Evolutionary conservation across 2,113 vertebrate species (phyloP).

Genomic region (Chloropsis cyanopogon): DNA sequence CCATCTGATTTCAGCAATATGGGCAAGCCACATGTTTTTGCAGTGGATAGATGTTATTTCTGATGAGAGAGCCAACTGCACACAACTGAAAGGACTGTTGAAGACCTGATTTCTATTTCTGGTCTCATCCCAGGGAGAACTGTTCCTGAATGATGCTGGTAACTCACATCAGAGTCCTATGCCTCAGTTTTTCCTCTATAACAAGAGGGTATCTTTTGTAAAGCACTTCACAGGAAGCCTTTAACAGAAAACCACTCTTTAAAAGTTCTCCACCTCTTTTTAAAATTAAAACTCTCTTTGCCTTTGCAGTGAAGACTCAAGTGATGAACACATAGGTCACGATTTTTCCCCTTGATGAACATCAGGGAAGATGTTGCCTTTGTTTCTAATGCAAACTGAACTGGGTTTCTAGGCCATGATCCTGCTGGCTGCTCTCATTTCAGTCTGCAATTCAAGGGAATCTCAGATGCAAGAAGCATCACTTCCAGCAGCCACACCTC

Average conservation of each 20-base stretch:
- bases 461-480: not conserved
- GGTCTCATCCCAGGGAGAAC: not conserved
- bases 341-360: not conserved
- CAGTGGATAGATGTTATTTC: not conserved
- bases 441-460: not conserved
- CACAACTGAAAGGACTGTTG: not conserved
- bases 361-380: not conserved
- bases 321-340: fast-evolving
- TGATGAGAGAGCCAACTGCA: not conserved
- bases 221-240: not conserved
- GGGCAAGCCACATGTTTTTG: not conserved
- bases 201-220: not conserved
- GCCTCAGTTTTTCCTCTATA: not conserved
- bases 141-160: not conserved
- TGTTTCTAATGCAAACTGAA: not conserved
- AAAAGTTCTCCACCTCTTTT: not conserved
- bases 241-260: not conserved
- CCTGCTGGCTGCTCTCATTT: not conserved
- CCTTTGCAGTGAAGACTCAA: not conserved
- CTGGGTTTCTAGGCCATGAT: not conserved
- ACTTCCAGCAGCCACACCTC: not conserved
- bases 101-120: constrained; percentile 35
- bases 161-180: not conserved
- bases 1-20: constrained; percentile 1
- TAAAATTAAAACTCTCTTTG: not conserved